Conservation (phyloP, 1,140 invertebrate species). For the Heliconius hermathena region DNA sequence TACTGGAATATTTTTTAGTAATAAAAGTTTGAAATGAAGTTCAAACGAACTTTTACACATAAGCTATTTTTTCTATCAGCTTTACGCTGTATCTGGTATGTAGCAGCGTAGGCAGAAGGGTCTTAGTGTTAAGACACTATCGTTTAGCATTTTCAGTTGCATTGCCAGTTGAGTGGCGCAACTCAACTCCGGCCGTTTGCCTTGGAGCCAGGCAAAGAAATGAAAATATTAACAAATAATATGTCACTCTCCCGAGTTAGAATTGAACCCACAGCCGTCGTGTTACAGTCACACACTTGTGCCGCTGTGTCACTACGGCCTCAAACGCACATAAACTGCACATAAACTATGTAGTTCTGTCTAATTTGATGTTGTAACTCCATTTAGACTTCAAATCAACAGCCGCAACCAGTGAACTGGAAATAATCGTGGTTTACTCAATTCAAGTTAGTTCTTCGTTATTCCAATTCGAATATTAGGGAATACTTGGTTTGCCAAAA, state of each 20-base stretch:
- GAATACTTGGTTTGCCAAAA: constrained; percentile 17
- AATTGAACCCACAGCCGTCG: too few species aligned
- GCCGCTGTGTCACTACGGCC: too few species aligned
- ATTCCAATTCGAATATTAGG: background rate
- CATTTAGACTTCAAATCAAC: constrained; percentile 26
- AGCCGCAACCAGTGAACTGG: constrained; percentile 16
- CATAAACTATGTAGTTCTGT: constrained; percentile 2
- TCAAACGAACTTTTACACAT: background rate
- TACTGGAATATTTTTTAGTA: background rate
- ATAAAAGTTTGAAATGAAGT: constrained; percentile 11
- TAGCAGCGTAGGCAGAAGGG: too few species aligned
- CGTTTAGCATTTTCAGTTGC: too few species aligned
- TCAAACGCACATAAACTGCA: too few species aligned
- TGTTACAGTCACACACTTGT: background rate
- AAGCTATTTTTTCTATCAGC: background rate
- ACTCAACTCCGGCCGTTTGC: too few species aligned
- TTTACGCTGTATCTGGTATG: too few species aligned
- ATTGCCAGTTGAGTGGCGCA: too few species aligned
- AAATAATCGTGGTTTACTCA: constrained; percentile 17
- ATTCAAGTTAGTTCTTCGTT: constrained; percentile 5
- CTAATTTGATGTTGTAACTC: constrained; percentile 23
- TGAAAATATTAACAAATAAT: too few species aligned
- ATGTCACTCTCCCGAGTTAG: too few species aligned
- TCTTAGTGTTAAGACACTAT: too few species aligned
- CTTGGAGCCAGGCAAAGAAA: too few species aligned